Evolutionary conservation across 2,113 vertebrate species (phyloP).

Genomic region (Ciconia maguari): DNA sequence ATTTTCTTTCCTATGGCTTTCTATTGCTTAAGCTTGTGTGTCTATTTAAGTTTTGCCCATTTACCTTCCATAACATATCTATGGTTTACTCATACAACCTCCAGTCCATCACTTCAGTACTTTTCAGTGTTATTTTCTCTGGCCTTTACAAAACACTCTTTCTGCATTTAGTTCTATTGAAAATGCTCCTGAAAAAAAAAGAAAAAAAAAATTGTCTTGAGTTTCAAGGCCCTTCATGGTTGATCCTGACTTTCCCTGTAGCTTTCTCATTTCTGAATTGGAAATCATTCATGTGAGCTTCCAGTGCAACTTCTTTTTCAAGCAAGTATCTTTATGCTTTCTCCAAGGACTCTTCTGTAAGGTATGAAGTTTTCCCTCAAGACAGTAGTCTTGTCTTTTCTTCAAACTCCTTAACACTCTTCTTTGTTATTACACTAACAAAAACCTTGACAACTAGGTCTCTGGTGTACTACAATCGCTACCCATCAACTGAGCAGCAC

Average conservation of each 20-base stretch:
- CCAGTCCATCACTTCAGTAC: neutral
- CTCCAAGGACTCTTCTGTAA: neutral
- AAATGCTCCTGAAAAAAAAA: neutral
- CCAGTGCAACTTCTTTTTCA: neutral
- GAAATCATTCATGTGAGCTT: neutral
- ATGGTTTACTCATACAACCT: neutral
- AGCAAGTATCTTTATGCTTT: neutral
- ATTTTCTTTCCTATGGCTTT: neutral
- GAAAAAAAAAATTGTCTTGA: neutral
- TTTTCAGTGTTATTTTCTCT: neutral
- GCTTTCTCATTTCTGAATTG: conserved; percentile 1
- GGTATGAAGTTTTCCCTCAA: neutral
- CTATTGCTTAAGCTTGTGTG: neutral
- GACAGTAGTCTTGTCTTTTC: neutral
- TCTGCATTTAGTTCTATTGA: neutral
- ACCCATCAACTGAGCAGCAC: neutral
- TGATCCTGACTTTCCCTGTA: neutral
- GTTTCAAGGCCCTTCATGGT: neutral
- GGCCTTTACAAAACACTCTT: neutral
- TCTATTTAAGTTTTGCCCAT: neutral
- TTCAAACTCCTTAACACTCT: neutral
- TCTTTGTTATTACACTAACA: neutral
- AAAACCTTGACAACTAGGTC: conserved; percentile 10
- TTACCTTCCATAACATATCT: neutral
- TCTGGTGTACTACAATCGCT: neutral